These are phyloP conservation scores for Pelvicachromis taeniatus DNA, from an alignment of 2,113 vertebrate species.

Conservation along the genomic window DNA sequence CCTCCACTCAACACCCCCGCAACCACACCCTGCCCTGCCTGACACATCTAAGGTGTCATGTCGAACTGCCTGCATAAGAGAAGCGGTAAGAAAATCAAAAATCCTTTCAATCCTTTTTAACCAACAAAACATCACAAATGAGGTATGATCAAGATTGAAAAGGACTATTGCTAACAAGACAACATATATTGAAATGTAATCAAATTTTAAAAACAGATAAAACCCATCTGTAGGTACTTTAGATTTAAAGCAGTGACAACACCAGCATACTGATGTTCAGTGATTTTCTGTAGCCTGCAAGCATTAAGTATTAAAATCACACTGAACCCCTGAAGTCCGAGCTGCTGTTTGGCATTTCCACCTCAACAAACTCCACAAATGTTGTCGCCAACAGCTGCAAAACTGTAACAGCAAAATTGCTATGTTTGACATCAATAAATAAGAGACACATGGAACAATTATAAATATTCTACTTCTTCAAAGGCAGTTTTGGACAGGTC, in stretches of 20 bases:
- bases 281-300: not conserved
- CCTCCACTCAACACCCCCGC: not conserved
- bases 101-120: not conserved
- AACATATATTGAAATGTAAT: not conserved
- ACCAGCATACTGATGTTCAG: not conserved
- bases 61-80: not conserved
- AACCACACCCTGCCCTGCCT: not conserved
- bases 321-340: not conserved
- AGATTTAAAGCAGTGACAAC: not conserved
- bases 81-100: not conserved
- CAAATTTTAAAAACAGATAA: not conserved
- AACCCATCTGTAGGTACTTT: not conserved
- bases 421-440: not conserved
- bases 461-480: not conserved
- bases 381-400: not conserved
- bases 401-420: not conserved
- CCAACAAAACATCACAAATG: not conserved
- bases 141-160: not conserved
- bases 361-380: not conserved
- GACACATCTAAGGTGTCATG: slow-evolving; percentile 1
- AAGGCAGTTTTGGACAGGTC: not conserved
- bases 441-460: not conserved
- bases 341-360: not conserved
- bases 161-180: not conserved
- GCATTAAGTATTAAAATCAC: not conserved